Evolutionary conservation across 2,888 invertebrate genomes (phyloP), one percentile per base, ranked within the genome.

Genomic region (Norana najaformis): DNA sequence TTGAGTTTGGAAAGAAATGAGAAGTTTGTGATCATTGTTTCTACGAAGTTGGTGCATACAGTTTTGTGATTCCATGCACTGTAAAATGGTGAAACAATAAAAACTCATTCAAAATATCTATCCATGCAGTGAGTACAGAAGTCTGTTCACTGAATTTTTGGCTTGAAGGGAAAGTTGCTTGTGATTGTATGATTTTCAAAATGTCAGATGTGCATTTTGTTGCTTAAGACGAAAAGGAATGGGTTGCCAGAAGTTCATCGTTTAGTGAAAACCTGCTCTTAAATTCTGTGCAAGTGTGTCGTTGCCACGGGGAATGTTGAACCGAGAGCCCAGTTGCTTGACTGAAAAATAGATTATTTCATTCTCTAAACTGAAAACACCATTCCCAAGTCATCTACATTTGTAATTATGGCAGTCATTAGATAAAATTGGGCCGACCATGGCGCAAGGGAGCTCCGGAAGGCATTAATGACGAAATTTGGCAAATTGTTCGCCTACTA

Each of bases 391-490:
- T 37, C 35, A 85, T 85, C 23, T 3, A 53, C 85, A 85, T 36
- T 85, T 85, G 37, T 85, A 85, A 85, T 85, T 85, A 85, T 34
- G 35, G 34, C 35, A 36, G 20, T 37, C 85, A 37, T 37, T 37
- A 37, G 20, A 36, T n/a, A 18, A 37, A 35, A 37, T 35, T 37
- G 37, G 85, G 34, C 85, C 85, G 85, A 85, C 85, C 34, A 11
- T 69, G 69, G 8, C 69, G 69, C 36, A 85, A 36, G 36, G 34
- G 85, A 85, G 85, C 35, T 85, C 36, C 85, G 36, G 69, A 85
- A 85, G 85, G 37, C 85, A 85, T 36, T 85, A 85, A 85, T 85
- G 85, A 85, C 85, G 37, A 85, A 85, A 85, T 85, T 85, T 36
- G 85, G 37, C 18, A 85, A 85, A 85, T 85, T 85, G 85, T 35